These are phyloP conservation scores for Iguana delicatissima DNA, from an alignment of 2,797 vertebrate species.

Conservation along the genomic window DNA sequence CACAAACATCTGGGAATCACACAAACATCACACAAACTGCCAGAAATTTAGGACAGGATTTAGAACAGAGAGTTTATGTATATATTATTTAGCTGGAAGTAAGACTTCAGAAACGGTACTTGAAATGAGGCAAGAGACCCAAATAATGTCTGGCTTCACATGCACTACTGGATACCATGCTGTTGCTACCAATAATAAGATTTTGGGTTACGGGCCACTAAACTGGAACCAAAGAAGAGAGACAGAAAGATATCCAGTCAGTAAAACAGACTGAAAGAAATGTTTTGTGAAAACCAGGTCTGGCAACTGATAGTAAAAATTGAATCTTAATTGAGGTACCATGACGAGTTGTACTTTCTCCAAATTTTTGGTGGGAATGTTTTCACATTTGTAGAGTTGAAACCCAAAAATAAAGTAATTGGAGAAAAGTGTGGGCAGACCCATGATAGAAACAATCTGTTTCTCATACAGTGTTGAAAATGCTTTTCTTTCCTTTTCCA, in stretches of 20 bases:
- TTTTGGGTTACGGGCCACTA: constrained; percentile 40
- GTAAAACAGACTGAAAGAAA: constrained; percentile 30
- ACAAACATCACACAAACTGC: constrained; percentile 26
- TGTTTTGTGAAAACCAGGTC: constrained; percentile 62
- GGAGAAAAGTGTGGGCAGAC: constrained; percentile 60
- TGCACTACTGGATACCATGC: constrained; percentile 36
- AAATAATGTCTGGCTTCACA: constrained; percentile 36
- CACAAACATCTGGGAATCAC: constrained; percentile 20
- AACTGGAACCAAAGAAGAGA: constrained; percentile 50
- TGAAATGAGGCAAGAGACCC: constrained; percentile 49
- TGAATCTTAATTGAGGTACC: constrained; percentile 69
- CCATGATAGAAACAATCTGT: constrained; percentile 48
- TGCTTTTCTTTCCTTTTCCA: neutral
- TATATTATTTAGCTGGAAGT: neutral
- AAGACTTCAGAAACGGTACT: constrained; percentile 31
- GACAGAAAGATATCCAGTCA: constrained; percentile 32
- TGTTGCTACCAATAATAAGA: constrained; percentile 39
- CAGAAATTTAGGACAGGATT: neutral
- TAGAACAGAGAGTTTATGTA: neutral
- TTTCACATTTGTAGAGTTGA: constrained; percentile 63
- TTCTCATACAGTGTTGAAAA: constrained; percentile 18
- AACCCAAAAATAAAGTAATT: constrained; percentile 59
- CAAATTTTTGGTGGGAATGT: constrained; percentile 67
- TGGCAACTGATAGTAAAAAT: constrained; percentile 72
- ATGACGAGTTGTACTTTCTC: constrained; percentile 64